Base-by-base conservation (phyloP, 2,113 vertebrate genomes). In the Onychorhynchus coronatus region DNA sequence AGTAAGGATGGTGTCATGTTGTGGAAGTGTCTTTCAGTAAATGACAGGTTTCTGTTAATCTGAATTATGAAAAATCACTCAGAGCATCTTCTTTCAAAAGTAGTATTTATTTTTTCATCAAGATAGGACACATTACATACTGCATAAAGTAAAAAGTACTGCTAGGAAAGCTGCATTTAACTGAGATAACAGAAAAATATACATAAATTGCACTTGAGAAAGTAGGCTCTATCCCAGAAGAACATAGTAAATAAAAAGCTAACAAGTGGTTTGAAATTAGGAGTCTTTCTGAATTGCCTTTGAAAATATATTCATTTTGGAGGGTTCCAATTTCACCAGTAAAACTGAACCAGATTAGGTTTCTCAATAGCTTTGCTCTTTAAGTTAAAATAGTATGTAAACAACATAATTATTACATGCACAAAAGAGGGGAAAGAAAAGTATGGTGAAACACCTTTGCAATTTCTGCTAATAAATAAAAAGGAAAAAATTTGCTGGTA, bases 21-120 rank as follows among this genome's bases (percentile, higher is more conserved):
- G 35, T 63, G n/a, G 77, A 90, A 91, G 53, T 17, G 28, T 47
- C 23, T 63, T 79, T 79, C n/a, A 72, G 33, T 25, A 74, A 91
- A 61, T 44, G 2, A 35, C 0, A 7, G 18, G 18, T 6, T 94
- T 91, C 87, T 90, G 68, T 84, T 58, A 30, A 77, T 28, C 22
- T 56, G 75, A 93, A 83, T 67, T 76, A 71, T 52, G 59, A 98
- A 93, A 79, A 91, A 97, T 71, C 44, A 96, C 70, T 62, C 82
- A 53, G 46, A 76, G 14, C 35, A 68, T 42, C 21, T 95, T 97
- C 47, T 81, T 97, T 98, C 89, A 93, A 98, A 98, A 97, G 94
- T 96, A 96, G 41, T 95, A 94, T 98, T 98, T 98, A 98, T 98
- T 98, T 98, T 96, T 93, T 95, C 94, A 97, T 77, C 72, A 90